Base-by-base conservation (phyloP, 2,113 vertebrate genomes). In the Gymnorhina tibicen region DNA sequence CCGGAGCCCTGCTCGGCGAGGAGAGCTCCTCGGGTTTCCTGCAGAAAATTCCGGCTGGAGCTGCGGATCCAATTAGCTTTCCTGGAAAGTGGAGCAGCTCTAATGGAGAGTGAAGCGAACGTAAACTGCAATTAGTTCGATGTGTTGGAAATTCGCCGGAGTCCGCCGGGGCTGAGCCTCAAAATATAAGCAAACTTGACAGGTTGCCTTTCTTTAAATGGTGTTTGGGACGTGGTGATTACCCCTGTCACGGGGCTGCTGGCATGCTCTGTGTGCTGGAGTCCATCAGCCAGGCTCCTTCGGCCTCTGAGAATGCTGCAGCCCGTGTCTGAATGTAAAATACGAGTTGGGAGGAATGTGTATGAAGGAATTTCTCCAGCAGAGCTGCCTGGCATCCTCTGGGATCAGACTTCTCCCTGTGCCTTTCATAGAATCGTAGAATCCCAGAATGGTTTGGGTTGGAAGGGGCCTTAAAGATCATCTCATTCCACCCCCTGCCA, bases 41-140 rank as follows among this genome's bases (percentile, higher is more conserved):
- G 52, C 84, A 64, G 73, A 79, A 93, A 84, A 67, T 52, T 39
- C 66, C 21, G 39, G 63, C 82, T 2, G 4, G 86, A 53, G 18
- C 80, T 86, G 86, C 49, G 23, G 63, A 53, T 91, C 79, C 32
- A 60, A 74, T 88, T 69, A 62, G 72, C 47, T 93, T 90, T 83
- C 91, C 93, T 90, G 87, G 78, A 81, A 87, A 94, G 92, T 4
- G 52, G 87, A 89, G 82, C 44, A 15, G 50, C 55, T 68, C 72
- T 96, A 85, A 93, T 76, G 63, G 44, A 81, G 85, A 95, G 85
- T 58, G 95, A 97, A 85, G 80, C 0, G 0, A 94, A 87, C 49
- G 91, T 91, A 92, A 94, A 69, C 89, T 80, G 5, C 91, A 59
- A 62, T 93, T 82, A 94, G 66, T 26, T 84, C 11, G 17, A 77